Percentiles rank a stretch among this genome's conserved stretches.
Evolutionary conservation across 1,140 invertebrate genomes (phyloP).

Genomic region (Cydia amplana): DNA sequence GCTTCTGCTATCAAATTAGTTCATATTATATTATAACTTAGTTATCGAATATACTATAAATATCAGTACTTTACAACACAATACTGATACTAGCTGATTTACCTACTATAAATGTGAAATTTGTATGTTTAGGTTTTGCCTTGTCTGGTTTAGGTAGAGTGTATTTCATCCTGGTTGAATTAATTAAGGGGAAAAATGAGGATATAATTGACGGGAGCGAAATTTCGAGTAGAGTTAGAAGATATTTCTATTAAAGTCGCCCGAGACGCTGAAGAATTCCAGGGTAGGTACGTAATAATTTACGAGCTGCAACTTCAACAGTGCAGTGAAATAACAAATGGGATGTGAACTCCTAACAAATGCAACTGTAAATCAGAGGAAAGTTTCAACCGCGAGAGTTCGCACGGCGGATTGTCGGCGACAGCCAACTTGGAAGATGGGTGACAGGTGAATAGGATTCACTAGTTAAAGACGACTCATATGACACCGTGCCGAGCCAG

Average conservation of each 20-base stretch:
- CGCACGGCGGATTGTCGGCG: neutral
- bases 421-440: neutral
- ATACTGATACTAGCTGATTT: too few species aligned
- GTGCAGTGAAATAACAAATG: neutral
- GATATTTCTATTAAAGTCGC: neutral
- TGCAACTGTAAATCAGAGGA: neutral
- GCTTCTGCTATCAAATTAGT: too few species aligned
- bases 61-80: too few species aligned
- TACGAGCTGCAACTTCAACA: neutral
- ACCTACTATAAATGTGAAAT: too few species aligned
- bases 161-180: too few species aligned
- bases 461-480: neutral
- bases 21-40: too few species aligned
- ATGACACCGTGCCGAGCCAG: neutral
- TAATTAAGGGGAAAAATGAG: too few species aligned
- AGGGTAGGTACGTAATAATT: neutral
- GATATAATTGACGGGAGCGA: too few species aligned
- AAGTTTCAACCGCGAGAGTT: conserved; percentile 5
- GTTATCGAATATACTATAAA: too few species aligned
- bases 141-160: too few species aligned
- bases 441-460: conserved; percentile 10
- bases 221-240: too few species aligned
- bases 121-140: too few species aligned
- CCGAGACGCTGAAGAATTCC: neutral
- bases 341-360: neutral